Evolutionary conservation across 2,797 vertebrate genomes (phyloP).

Genomic region (Centropyge bicolor): DNA sequence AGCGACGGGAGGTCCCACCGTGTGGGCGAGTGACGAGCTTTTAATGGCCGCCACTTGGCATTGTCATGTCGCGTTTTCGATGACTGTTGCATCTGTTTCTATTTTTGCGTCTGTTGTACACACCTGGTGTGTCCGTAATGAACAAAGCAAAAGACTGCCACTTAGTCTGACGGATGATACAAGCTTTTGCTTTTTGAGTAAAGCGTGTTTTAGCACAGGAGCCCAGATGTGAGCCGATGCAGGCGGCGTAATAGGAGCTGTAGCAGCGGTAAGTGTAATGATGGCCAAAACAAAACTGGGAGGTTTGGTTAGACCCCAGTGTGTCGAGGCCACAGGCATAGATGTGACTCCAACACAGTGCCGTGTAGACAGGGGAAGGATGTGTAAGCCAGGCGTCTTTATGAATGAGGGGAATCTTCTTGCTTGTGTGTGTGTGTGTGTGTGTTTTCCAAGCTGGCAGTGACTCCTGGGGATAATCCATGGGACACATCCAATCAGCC

Average conservation of each 20-base stretch:
- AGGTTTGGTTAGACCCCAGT: conserved; percentile 64
- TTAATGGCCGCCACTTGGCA: conserved; percentile 80
- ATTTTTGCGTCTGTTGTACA: conserved; percentile 69
- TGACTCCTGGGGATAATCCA: conserved; percentile 73
- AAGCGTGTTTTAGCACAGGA: conserved; percentile 46
- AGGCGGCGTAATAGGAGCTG: conserved; percentile 54
- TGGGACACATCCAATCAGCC: conserved; percentile 90
- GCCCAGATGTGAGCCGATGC: conserved; percentile 62
- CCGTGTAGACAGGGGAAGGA: conserved; percentile 49
- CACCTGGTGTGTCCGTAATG: conserved; percentile 75
- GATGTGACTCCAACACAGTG: conserved; percentile 61
- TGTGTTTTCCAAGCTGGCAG: conserved; percentile 71
- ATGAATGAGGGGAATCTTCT: conserved; percentile 64
- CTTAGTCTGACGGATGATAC: conserved; percentile 70
- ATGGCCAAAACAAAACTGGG: conserved; percentile 66
- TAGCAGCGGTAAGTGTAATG: conserved; percentile 54
- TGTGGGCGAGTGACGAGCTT: conserved; percentile 77
- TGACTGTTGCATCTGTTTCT: conserved; percentile 79
- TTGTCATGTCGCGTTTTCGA: conserved; percentile 73
- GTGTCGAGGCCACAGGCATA: conserved; percentile 62
- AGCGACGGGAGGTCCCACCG: conserved; percentile 75
- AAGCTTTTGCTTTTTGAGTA: conserved; percentile 50
- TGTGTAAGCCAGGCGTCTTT: conserved; percentile 59
- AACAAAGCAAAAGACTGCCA: conserved; percentile 62
- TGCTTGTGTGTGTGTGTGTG: conserved; percentile 40